Evolutionary conservation across 2,888 invertebrate species (phyloP), one percentile per base, ranked within the genome.

Genomic region (Clanis bilineata): DNA sequence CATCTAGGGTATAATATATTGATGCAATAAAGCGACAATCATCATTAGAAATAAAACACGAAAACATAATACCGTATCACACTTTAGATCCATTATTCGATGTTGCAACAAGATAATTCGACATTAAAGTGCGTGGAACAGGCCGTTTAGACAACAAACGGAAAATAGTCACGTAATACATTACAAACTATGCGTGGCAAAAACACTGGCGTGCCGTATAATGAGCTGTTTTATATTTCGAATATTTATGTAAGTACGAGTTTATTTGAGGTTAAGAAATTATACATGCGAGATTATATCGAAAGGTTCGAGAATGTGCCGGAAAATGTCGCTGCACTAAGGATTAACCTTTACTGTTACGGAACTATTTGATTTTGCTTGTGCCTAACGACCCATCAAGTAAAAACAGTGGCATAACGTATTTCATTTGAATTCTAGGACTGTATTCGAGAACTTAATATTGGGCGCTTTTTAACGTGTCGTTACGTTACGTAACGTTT

Each of bases 111-210:
- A 45, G 44, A 22, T 28, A 36, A 38, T 47, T 44, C 63, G 57
- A 73, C 71, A 71, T 71, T 69, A 67, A 77, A 77, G 71, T 72
- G 71, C 71, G 71, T 68, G 69, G 72, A 81, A 78, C 73, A 73
- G 68, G 69, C 62, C 66, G 63, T 73, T 77, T 77, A 73, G 72
- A 73, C 69, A 75, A 83, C 77, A 82, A 83, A 79, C 71, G 70
- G 67, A 79, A 76, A 83, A 83, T 79, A 71, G 65, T 84, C 86
- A 88, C 88, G 88, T 88, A 88, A 82, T 79, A 74, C 73, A 86
- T 86, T 83, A 76, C 39, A 22, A 41, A 12, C 9, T 62, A 36
- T 58, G 54, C 63, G 61, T 57, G 61, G 59, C 57, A 23, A 63
- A 57, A 66, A 68, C 66, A 65, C 65, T 28, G 15, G 22, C 22